phyloP scores from a whole-genome alignment of 2,113 vertebrate genomes.

The Telmatochromis sp. region DNA sequence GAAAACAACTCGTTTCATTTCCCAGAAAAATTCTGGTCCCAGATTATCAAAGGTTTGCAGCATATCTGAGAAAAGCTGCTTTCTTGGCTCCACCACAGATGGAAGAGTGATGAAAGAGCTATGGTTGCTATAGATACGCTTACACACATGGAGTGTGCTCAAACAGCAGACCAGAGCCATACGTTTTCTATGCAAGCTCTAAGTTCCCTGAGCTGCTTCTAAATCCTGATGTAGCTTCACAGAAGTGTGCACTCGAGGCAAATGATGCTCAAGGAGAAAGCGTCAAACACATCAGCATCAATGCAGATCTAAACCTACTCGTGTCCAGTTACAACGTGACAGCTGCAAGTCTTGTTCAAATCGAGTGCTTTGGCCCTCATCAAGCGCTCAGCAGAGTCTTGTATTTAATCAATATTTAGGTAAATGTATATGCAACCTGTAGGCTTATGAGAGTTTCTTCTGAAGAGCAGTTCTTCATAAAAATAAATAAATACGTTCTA shows the following conservation, averaged over 20 bases:
- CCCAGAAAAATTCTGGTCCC: background rate
- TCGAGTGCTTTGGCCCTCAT: background rate
- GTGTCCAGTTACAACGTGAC: background rate
- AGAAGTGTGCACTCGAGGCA: background rate
- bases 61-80: background rate
- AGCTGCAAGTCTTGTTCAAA: background rate
- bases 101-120: background rate
- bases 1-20: background rate
- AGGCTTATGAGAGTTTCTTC: background rate
- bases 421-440: background rate
- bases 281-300: background rate
- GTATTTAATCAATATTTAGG: background rate
- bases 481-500: background rate
- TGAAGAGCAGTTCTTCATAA: background rate
- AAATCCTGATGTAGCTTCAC: background rate
- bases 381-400: background rate
- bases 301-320: background rate
- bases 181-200: background rate
- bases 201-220: background rate
- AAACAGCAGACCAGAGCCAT: background rate
- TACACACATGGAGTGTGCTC: background rate
- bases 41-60: background rate
- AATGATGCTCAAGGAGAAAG: background rate
- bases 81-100: background rate
- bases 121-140: background rate